Evolutionary conservation across 2,797 vertebrate genomes (phyloP), one percentile per base, ranked within the genome.

Genomic region (Lindbergichthys nudifrons): DNA sequence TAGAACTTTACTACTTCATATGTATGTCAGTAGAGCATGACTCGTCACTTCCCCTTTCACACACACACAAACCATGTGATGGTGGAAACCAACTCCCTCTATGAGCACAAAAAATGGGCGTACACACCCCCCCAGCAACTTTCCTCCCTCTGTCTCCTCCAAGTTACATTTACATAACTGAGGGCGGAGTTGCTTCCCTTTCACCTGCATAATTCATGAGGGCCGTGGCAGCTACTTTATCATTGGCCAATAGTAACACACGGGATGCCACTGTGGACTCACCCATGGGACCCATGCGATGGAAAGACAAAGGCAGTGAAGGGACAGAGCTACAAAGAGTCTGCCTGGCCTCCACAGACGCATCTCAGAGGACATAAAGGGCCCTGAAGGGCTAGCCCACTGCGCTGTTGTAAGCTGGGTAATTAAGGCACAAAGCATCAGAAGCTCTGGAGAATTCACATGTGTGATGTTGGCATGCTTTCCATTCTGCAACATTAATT

Each of bases 121-220:
- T 54, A 46, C 65, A 56, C 21, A 32, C 64, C 56, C 67, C 47
- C 36, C 50, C 2, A 51, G 52, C 48, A 71, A 75, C 75, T 81
- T 81, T 70, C 65, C 78, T 15, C 56, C 70, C 59, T 18, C 65
- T 18, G 62, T 84, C 65, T 74, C 72, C 76, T 70, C 42, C 64
- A 88, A 90, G 75, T 90, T 65, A 72, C 43, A 94, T 95, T 93
- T 88, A 86, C 93, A 94, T 95, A 92, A 92, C 81, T 61, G 71
- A 88, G 89, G 91, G 90, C 42, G 85, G 85, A 84, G 89, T 82
- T 66, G 76, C 71, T 61, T 81, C 73, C 73, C 60, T 61, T 74
- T 68, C 46, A 0, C 54, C 77, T 94, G 92, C 93, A 95, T 95
- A 93, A 96, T 95, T 93, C 92, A 95, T 95, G 90, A 93, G 76